Evolutionary conservation across 64 coral and sea anemone genomes (phyloP), one percentile per base, ranked within the genome.

Genomic region (Cladopsammia gracilis): DNA sequence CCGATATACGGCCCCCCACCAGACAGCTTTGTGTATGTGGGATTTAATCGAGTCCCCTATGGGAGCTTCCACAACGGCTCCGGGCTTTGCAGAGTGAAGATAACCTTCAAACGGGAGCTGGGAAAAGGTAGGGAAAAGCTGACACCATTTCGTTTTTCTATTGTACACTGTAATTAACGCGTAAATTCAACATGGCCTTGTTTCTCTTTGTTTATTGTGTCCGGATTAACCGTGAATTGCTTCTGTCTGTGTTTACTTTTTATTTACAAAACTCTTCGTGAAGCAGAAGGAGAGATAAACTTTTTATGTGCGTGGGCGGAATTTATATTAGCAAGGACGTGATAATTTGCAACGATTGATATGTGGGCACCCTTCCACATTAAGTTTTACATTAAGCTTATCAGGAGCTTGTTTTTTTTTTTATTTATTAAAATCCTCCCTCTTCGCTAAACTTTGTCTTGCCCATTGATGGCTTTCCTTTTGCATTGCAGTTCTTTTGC

Each of bases 41-140:
- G 56, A 8, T 95, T 95, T n/a, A 95, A 95, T 7, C 59, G 94
- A 10, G 94, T 95, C 4, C 89, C 94, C 7, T 79, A 77, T 58
- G 94, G 94, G 1, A 78, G 56, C 0, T 95, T 95, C 48, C 89
- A 90, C 45, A 80, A 90, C 46, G 94, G 94, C 3, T 70, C 80
- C 5, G 94, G 94, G 23, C 65, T 95, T 50, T 95, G 94, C 50
- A 60, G 58, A 13, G 94, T 95, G 47, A 67, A 51, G n/a, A 91
- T 95, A n/a, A 87, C 49, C 2, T 87, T 95, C 25, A 86, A 73
- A 3, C 62, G 58, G 14, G 85, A 77, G 9, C 52, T 71, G 76
- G 66, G 94, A 72, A 87, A 52, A 85, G 70, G 48, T 77, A 78
- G 52, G 65, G 7, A 43, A 73, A 51, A 50, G 85, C 67, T 4